phyloP scores from a whole-genome alignment of 2,797 vertebrate species.

The Sibirionetta formosa region DNA sequence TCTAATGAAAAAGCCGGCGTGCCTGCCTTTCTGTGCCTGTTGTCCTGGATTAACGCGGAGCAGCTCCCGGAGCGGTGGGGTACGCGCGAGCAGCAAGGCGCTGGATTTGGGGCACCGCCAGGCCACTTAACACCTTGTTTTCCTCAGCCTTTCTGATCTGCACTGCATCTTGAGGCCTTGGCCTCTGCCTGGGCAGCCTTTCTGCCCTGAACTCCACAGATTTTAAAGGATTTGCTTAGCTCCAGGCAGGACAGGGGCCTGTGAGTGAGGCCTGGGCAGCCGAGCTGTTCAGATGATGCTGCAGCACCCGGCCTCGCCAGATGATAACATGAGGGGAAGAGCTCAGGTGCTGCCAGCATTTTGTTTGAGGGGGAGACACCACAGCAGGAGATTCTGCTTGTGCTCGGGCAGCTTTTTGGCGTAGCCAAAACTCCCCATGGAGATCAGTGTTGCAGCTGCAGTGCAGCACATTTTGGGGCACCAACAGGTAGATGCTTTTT shows the following conservation, averaged over 20 bases:
- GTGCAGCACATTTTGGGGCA: background rate
- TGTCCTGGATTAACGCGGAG: background rate
- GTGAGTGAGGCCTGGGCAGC: background rate
- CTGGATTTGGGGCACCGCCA: background rate
- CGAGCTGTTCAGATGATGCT: background rate
- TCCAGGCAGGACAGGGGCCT: background rate
- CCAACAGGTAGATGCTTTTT: background rate
- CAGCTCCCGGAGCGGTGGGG: background rate
- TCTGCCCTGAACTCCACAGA: slow-evolving; percentile 15
- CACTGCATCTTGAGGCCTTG: background rate
- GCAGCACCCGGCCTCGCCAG: background rate
- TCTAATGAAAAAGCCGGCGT: background rate
- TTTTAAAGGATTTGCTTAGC: background rate
- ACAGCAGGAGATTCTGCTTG: background rate
- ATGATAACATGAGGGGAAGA: background rate
- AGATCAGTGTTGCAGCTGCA: background rate
- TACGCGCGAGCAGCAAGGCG: background rate
- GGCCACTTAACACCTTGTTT: background rate
- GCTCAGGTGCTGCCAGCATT: background rate
- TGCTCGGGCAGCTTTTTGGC: background rate
- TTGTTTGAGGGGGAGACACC: background rate
- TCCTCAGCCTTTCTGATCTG: background rate
- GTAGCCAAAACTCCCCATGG: background rate
- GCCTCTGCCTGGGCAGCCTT: background rate
- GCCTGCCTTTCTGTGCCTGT: background rate